phyloP scores from a whole-genome alignment of 2,797 vertebrate genomes.

The Taeniopygia guttata region DNA sequence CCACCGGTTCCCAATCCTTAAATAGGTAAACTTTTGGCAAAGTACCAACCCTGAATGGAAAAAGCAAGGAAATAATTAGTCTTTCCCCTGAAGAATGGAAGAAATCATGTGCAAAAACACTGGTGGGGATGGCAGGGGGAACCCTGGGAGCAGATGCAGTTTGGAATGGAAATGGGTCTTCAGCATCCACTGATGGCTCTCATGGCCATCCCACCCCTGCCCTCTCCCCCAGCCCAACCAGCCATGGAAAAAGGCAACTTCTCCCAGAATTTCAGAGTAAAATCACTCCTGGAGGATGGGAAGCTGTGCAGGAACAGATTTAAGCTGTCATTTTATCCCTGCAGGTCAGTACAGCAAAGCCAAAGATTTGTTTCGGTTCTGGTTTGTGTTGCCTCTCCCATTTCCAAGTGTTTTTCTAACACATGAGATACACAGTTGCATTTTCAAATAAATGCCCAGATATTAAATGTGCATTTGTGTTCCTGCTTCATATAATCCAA shows the following conservation, averaged over 20 bases:
- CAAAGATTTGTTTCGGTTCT: neutral
- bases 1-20: neutral
- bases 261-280: neutral
- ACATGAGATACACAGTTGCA: neutral
- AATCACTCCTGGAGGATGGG: neutral
- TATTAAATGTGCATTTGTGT: neutral
- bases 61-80: slow-evolving; percentile 35
- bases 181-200: neutral
- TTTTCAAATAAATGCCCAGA: slow-evolving; percentile 1
- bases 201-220: neutral
- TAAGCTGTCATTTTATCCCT: neutral
- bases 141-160: neutral
- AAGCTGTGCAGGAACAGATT: neutral
- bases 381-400: neutral
- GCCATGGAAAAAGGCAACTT: neutral
- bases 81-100: neutral
- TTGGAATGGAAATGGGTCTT: neutral
- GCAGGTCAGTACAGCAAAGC: neutral
- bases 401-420: neutral
- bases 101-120: neutral
- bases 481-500: neutral
- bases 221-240: neutral
- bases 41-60: neutral
- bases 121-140: neutral
- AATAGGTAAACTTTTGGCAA: neutral